Evolutionary conservation across 2,113 vertebrate genomes (phyloP), one percentile per base, ranked within the genome.

Genomic region (Piprites chloris): DNA sequence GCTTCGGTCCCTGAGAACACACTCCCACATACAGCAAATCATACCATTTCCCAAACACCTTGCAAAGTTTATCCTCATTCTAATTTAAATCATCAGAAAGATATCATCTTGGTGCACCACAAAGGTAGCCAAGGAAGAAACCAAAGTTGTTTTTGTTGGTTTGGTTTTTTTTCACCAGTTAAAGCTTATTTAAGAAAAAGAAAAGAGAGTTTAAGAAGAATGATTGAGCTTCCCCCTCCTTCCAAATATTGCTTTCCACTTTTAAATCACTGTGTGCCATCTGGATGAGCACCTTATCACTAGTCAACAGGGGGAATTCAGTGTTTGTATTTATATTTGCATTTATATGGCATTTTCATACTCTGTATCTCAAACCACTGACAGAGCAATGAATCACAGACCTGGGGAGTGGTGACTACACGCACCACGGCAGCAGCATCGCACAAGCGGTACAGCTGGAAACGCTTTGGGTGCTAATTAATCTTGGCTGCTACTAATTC

Each of bases 281-380:
- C 97, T 97, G 97, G 96, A 97, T 98, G 97, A 98, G 93, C 92
- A 97, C 97, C 98, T 98, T 98, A 98, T 98, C 98, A 97, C 96
- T 84, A 97, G 79, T 94, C 97, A 97, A 97, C 98, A 98, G 97
- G 88, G 91, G 72, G 80, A 97, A 98, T 91, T 93, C 89, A 77
- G 46, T 93, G 95, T 98, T 97, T 98, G 97, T 97, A 92, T 97
- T 98, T 96, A 81, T 96, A 98, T 98, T 98, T 98, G 97, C 98
- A 98, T 98, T 98, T 98, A 97, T 97, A 98, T 98, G 98, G 98
- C 97, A 97, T 98, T 98, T 98, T 96, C 97, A 96, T 94, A 93
- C 91, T 89, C 89, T 96, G 95, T 97, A 97, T 98, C 97, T 98
- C 96, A 90, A 85, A 89, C 19, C 90, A 87, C 95, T 98, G 98